These are phyloP conservation scores for Limonius californicus DNA, from an alignment of 1,140 invertebrate genomes.

Conservation along the genomic window DNA sequence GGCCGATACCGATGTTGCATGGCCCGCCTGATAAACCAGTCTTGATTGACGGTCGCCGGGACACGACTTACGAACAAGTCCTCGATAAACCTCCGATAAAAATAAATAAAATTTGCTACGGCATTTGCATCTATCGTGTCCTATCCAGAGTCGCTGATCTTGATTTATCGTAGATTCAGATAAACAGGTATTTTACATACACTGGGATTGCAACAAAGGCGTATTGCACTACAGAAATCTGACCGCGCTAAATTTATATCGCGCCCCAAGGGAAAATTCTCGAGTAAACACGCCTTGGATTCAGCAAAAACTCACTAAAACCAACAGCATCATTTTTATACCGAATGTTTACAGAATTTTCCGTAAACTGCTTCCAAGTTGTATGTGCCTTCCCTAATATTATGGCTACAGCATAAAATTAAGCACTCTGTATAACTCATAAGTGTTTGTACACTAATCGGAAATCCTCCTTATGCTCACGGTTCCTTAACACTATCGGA, in stretches of 20 bases:
- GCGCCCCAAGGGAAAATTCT: background rate
- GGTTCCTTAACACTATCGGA: no score
- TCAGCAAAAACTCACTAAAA: constrained; percentile 9
- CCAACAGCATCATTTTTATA: constrained; percentile 5
- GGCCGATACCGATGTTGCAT: constrained; percentile 27
- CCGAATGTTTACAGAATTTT: no score
- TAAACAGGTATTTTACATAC: constrained; percentile 14
- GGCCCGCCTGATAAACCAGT: constrained; percentile 27
- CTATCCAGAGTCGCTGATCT: constrained; percentile 15
- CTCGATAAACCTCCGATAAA: constrained; percentile 28
- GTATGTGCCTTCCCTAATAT: no score
- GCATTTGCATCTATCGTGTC: constrained; percentile 25
- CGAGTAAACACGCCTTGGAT: background rate
- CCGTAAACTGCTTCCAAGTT: no score
- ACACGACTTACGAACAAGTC: constrained; percentile 27
- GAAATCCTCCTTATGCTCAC: no score
- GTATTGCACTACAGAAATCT: constrained; percentile 2
- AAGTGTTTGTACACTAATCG: no score
- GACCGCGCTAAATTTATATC: background rate
- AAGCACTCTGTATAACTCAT: no score
- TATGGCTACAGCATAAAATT: no score
- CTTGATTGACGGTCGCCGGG: constrained; percentile 30
- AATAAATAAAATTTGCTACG: constrained; percentile 28
- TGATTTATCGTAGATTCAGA: constrained; percentile 20
- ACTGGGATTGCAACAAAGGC: constrained; percentile 3